Evolutionary conservation across 1,140 invertebrate species (phyloP), one percentile per base, ranked within the genome.

Genomic region (Tetragonula clypearis): DNA sequence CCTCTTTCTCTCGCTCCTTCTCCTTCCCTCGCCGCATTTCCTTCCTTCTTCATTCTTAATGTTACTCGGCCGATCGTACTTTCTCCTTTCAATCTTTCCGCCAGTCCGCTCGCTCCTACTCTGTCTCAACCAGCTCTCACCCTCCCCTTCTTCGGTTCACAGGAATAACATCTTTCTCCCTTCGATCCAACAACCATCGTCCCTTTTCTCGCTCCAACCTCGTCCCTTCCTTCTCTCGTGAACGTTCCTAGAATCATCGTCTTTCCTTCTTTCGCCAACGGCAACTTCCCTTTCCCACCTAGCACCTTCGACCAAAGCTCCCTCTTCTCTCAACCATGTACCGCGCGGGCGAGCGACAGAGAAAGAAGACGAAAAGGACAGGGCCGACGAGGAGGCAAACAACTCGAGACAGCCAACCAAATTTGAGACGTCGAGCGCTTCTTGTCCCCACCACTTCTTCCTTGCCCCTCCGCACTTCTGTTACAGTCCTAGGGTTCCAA

Each of bases 361-460:
- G 82, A 80, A 21, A 49, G 77, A 49, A 2, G 2, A 8, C 3
- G 49, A 76, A 19, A 68, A 55, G 8, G 8, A 23, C 23, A 11
- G 17, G 66, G 14, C 71, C 5, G 69, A 87, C 75, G 23, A 79
- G 82, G 88, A 87, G 60, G 79, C 41, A 76, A 68, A 77, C 68
- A 85, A 77, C 90, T 90, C 86, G 87, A 93, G 90, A 93, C 92
- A 92, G 87, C 93, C 93, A 94, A 94, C 93, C 93, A 94, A 94
- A 94, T 94, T 93, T 93, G 91, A 94, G 92, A 93, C 88, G 85
- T 90, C 91, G 86, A 86, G 80, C 87, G 77, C 87, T 91, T 86
- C 92, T 93, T 92, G 72, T 86, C 90, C 91, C 90, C 91, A 90
- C 92, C 88, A 74, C 14, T 71, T 71, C 79, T 72, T 79, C 82